Percentiles rank a stretch among this genome's conserved stretches.
Evolutionary conservation across 2,797 vertebrate species (phyloP).

Genomic region (Holocentrus rufus): DNA sequence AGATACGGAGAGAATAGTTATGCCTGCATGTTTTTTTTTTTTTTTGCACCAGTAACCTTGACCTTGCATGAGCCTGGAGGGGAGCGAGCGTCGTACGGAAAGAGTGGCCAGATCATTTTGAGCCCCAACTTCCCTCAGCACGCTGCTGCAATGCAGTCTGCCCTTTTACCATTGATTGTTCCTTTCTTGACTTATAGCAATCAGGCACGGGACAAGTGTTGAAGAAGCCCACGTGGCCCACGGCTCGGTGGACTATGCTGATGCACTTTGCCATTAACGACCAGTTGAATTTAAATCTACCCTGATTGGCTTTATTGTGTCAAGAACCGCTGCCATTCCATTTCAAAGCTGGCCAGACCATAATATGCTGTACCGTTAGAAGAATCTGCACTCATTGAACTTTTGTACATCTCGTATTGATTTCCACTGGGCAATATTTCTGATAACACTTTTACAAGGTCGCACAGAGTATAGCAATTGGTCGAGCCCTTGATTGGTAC

Average conservation of each 20-base stretch:
- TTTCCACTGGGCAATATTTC: conserved; percentile 1
- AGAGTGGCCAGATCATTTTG: conserved; percentile 40
- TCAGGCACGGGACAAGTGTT: conserved; percentile 49
- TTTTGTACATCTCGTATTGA: conserved; percentile 1
- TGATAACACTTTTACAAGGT: not conserved
- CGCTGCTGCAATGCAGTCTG: conserved; percentile 51
- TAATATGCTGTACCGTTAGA: not conserved
- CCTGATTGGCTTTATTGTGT: conserved; percentile 42
- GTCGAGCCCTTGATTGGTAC: not conserved
- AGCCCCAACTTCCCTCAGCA: conserved; percentile 50
- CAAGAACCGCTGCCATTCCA: conserved; percentile 41
- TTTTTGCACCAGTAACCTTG: conserved; percentile 68
- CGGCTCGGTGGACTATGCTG: not conserved
- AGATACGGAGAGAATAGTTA: conserved; percentile 62
- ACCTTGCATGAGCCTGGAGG: conserved; percentile 65
- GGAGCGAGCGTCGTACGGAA: conserved; percentile 36
- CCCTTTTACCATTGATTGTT: conserved; percentile 62
- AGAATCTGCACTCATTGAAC: conserved; percentile 5
- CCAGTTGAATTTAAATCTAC: conserved; percentile 44
- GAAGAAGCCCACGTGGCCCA: conserved; percentile 20
- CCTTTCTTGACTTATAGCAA: conserved; percentile 73
- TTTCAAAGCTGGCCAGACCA: conserved; percentile 20
- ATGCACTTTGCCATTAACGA: conserved; percentile 16
- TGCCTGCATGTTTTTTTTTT: conserved; percentile 48
- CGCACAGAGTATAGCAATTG: not conserved